Evolutionary conservation across 2,888 invertebrate genomes (phyloP).

Genomic region (Phanerotoma sp.): DNA sequence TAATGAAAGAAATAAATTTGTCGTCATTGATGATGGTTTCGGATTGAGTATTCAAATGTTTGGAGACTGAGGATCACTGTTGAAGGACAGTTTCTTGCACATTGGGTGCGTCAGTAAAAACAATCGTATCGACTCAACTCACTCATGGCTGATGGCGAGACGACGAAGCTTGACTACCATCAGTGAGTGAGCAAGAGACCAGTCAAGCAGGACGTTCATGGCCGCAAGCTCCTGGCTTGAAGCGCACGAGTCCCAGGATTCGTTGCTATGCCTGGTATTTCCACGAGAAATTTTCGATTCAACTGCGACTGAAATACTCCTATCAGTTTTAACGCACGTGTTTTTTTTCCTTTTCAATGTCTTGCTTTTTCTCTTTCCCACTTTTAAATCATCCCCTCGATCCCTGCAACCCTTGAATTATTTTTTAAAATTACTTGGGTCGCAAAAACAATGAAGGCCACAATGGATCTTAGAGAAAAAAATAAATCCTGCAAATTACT

Average conservation of each 20-base stretch:
- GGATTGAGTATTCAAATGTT: too few relatives aligned
- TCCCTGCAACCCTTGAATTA: not conserved
- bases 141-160: constrained; percentile 41
- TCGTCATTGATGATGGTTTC: not conserved
- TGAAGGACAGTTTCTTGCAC: constrained; percentile 55
- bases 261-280: constrained; percentile 54
- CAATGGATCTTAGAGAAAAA: not conserved
- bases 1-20: not conserved
- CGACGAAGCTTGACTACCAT: constrained; percentile 15
- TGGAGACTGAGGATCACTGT: constrained; percentile 47
- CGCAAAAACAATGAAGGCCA: not conserved
- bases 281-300: constrained; percentile 52
- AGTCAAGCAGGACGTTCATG: constrained; percentile 34
- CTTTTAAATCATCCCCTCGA: not conserved
- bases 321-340: constrained; percentile 44
- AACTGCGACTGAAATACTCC: constrained; percentile 50
- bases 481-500: constrained; percentile 18
- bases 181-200: constrained; percentile 24
- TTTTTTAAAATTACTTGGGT: not conserved
- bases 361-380: not conserved
- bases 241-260: constrained; percentile 35
- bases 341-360: constrained; percentile 37
- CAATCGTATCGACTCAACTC: constrained; percentile 54
- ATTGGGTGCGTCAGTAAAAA: constrained; percentile 54
- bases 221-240: constrained; percentile 34